A percentile compares a stretch with the other conserved stretches of the same genome.
Evolutionary conservation across 64 coral and sea anemone genomes (phyloP).

Genomic region (Porites australiensis): DNA sequence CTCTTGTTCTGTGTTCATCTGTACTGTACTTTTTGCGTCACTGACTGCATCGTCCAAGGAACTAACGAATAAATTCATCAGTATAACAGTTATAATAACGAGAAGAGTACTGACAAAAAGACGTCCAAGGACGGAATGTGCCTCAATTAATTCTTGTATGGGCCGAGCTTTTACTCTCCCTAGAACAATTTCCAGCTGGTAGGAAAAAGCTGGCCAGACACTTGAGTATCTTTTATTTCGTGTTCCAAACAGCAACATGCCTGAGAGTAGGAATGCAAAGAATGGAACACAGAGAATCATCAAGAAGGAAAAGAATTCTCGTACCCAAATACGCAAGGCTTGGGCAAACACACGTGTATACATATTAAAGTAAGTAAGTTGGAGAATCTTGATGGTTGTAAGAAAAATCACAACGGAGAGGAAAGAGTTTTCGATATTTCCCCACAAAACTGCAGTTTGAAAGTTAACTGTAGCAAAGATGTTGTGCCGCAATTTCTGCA

Average conservation of each 20-base stretch:
- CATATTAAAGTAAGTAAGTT: constrained; percentile 8
- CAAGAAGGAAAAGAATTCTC: background rate
- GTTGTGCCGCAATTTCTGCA: background rate
- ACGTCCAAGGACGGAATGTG: background rate
- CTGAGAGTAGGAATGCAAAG: background rate
- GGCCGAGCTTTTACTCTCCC: background rate
- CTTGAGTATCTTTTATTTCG: background rate
- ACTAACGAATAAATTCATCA: background rate
- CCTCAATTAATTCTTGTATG: background rate
- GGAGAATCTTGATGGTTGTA: background rate
- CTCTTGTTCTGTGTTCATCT: too few relatives aligned
- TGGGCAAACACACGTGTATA: background rate
- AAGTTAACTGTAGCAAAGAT: background rate
- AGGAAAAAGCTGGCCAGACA: background rate
- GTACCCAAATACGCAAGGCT: background rate
- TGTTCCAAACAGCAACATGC: background rate
- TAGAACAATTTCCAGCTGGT: background rate
- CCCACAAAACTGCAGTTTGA: background rate
- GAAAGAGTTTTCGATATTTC: background rate
- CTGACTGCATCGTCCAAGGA: background rate
- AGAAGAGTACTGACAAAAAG: background rate
- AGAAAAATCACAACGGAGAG: background rate
- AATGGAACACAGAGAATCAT: background rate
- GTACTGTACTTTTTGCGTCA: background rate
- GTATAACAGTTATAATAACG: background rate